phyloP scores from a whole-genome alignment of 2,797 vertebrate species.

The Lacerta agilis region DNA sequence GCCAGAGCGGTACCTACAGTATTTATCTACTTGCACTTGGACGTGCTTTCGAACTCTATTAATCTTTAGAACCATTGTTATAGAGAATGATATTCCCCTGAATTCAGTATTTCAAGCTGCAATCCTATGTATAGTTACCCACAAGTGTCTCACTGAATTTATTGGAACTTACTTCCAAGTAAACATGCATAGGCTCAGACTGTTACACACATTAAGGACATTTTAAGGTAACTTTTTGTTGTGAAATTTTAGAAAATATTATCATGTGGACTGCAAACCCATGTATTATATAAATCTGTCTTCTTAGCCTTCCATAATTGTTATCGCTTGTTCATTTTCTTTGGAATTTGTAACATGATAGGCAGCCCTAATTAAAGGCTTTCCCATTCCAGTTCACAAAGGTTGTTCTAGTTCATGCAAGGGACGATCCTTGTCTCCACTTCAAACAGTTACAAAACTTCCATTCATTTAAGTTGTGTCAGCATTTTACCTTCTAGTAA shows the following conservation, averaged over 20 bases:
- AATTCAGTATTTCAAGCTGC: neutral
- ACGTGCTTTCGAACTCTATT: no score
- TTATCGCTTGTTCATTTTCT: neutral
- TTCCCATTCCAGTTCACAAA: no score
- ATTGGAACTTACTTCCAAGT: neutral
- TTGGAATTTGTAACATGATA: no score
- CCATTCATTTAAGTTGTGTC: neutral
- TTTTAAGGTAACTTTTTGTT: neutral
- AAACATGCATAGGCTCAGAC: neutral
- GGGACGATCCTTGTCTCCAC: neutral
- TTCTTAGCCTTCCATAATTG: neutral
- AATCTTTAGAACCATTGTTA: neutral
- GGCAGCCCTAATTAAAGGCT: no score
- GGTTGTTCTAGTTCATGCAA: neutral
- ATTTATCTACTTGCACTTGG: no score
- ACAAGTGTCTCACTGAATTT: neutral
- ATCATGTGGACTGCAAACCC: neutral
- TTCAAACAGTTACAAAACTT: slow-evolving; percentile 22
- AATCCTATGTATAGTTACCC: neutral
- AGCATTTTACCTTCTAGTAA: slow-evolving; percentile 25
- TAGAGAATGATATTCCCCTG: neutral
- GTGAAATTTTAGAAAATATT: neutral
- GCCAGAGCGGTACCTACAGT: no score
- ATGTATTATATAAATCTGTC: neutral
- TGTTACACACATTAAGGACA: neutral